Evolutionary conservation across 2,888 invertebrate genomes (phyloP).

Genomic region (Scrobipalpa costella): DNA sequence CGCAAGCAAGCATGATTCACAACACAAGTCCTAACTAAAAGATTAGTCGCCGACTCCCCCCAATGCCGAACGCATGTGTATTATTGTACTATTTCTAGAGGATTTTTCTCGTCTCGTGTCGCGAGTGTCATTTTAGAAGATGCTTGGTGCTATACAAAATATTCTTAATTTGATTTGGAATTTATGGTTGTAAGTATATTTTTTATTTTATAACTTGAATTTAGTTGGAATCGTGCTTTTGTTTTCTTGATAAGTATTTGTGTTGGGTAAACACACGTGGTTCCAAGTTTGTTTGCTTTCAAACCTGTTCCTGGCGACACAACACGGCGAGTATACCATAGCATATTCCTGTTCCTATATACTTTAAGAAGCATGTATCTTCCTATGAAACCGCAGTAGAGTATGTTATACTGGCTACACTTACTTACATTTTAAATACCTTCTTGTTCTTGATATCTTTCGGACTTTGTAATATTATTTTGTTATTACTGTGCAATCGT

Average conservation of each 20-base stretch:
- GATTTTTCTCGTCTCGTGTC: background rate
- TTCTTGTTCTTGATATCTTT: too few species aligned
- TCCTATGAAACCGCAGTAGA: too few species aligned
- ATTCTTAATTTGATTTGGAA: slow-evolving; percentile 2
- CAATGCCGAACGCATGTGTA: slow-evolving; percentile 14
- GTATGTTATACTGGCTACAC: too few species aligned
- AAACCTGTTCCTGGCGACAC: background rate
- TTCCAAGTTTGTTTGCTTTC: background rate
- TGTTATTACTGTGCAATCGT: too few species aligned
- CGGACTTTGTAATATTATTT: too few species aligned
- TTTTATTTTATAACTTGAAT: background rate
- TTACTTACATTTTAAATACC: too few species aligned
- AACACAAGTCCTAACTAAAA: slow-evolving; percentile 3
- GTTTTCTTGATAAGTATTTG: background rate
- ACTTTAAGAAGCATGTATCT: too few species aligned
- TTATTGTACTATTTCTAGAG: slow-evolving; percentile 8
- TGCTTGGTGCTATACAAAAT: slow-evolving; percentile 9
- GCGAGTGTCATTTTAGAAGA: slow-evolving; percentile 14
- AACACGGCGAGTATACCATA: background rate
- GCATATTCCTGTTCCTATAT: background rate
- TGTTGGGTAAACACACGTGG: slow-evolving; percentile 4
- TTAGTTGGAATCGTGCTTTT: background rate
- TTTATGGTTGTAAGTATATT: slow-evolving; percentile 6
- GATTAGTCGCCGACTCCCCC: slow-evolving; percentile 20
- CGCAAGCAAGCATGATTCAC: slow-evolving; percentile 11